phyloP scores from a whole-genome alignment of 2,797 vertebrate genomes.

The Anguilla anguilla region DNA sequence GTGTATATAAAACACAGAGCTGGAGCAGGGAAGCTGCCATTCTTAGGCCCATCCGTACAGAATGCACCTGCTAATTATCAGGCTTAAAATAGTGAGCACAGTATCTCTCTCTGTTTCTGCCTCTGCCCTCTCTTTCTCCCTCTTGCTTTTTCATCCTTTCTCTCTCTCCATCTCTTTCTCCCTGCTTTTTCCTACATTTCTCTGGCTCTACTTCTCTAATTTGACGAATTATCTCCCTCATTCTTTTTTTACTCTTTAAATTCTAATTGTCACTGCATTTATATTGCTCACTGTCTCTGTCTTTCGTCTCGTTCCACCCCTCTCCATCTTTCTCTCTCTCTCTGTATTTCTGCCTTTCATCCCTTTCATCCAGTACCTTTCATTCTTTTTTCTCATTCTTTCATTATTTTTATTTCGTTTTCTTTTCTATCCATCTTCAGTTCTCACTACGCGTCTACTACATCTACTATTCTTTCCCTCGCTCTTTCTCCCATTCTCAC shows the following conservation, averaged over 20 bases:
- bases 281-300: neutral
- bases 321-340: neutral
- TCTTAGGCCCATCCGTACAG: slow-evolving; percentile 7
- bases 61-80: slow-evolving; percentile 37
- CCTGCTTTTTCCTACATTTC: neutral
- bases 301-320: neutral
- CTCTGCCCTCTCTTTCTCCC: neutral
- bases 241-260: neutral
- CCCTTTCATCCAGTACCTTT: neutral
- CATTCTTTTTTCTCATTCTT: neutral
- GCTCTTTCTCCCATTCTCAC: neutral
- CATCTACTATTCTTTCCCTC: neutral
- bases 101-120: neutral
- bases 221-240: neutral
- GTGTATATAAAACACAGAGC: slow-evolving; percentile 5
- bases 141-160: neutral
- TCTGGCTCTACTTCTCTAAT: neutral
- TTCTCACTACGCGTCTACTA: neutral
- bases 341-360: neutral
- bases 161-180: neutral
- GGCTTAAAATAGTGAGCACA: slow-evolving; percentile 35
- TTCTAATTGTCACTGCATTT: neutral
- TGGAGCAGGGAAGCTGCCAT: slow-evolving; percentile 23
- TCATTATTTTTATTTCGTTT: neutral
- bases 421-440: neutral